A percentile compares a stretch with the other conserved stretches of the same genome.
Evolutionary conservation across 2,888 invertebrate species (phyloP).

Genomic region (Ophioninae sp.): DNA sequence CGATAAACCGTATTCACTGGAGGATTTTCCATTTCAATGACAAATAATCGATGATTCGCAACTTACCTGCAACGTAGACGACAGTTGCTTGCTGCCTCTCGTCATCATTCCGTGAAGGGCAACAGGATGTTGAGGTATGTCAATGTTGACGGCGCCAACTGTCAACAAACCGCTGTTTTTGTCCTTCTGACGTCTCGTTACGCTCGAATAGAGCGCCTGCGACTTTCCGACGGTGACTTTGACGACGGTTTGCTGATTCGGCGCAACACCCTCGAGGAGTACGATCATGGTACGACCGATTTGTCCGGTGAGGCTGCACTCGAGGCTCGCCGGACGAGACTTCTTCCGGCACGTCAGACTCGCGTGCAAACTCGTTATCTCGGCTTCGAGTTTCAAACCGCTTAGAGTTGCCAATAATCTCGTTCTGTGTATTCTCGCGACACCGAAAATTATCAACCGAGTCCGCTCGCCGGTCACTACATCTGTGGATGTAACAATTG

Average conservation of each 20-base stretch:
- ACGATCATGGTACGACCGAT: constrained; percentile 96
- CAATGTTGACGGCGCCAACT: constrained; percentile 94
- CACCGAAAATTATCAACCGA: constrained; percentile 92
- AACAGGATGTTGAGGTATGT: constrained; percentile 99
- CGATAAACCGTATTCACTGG: not conserved
- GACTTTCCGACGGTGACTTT: constrained; percentile 96
- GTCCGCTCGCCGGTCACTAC: constrained; percentile 85
- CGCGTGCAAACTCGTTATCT: constrained; percentile 95
- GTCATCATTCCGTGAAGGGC: constrained; percentile 99
- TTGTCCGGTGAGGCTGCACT: constrained; percentile 93
- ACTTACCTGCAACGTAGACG: constrained; percentile 92
- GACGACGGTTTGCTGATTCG: constrained; percentile 96
- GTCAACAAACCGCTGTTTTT: constrained; percentile 91
- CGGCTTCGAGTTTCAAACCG: constrained; percentile 96
- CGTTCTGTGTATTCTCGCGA: constrained; percentile 92
- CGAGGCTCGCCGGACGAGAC: constrained; percentile 86
- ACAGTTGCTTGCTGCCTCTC: constrained; percentile 94
- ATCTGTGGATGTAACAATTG: constrained; percentile 73
- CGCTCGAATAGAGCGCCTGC: constrained; percentile 94
- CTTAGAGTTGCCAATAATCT: constrained; percentile 94
- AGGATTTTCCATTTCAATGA: not conserved
- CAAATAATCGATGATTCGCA: not conserved
- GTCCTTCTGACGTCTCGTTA: constrained; percentile 88
- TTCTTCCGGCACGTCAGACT: constrained; percentile 95
- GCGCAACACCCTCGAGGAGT: constrained; percentile 93